Evolutionary conservation across 30 jellyfish, hydroid and myxozoan species (phyloP).

Genomic region (Turritopsis rubra): DNA sequence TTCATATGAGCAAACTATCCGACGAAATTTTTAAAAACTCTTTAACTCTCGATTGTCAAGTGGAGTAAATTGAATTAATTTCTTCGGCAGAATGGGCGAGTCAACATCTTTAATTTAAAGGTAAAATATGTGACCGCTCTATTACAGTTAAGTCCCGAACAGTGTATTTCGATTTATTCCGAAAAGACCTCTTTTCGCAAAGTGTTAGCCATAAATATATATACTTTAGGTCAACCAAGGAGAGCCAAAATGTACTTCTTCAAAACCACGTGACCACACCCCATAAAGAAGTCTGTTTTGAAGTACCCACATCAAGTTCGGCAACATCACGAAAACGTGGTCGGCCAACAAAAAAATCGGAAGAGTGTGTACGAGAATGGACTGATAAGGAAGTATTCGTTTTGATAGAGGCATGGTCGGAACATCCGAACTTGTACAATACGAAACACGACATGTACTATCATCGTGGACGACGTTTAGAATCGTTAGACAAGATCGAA

Average conservation of each 20-base stretch:
- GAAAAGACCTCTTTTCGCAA: too few species aligned
- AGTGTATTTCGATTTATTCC: too few species aligned
- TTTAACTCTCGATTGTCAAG: too few species aligned
- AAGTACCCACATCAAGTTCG: not conserved
- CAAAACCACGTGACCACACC: not conserved
- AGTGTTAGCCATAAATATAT: too few species aligned
- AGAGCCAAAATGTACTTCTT: too few species aligned
- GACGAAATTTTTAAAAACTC: too few species aligned
- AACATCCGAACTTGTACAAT: conserved; percentile 23
- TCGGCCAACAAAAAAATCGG: not conserved
- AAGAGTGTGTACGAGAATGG: conserved; percentile 5
- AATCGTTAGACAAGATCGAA: not conserved
- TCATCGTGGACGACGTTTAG: not conserved
- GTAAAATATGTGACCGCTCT: too few species aligned
- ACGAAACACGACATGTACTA: conserved; percentile 3
- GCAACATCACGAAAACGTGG: conserved; percentile 6
- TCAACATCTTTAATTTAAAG: too few species aligned
- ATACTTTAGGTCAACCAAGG: not conserved
- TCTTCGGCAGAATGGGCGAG: too few species aligned
- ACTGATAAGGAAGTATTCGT: conserved; percentile 3
- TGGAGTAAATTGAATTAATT: too few species aligned
- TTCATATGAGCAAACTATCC: too few species aligned
- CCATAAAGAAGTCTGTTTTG: not conserved
- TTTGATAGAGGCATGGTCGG: conserved; percentile 11
- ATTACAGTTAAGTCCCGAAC: too few species aligned